These are phyloP conservation scores for Ariopsis seemanni DNA, from an alignment of 2,113 vertebrate genomes.

Conservation along the genomic window DNA sequence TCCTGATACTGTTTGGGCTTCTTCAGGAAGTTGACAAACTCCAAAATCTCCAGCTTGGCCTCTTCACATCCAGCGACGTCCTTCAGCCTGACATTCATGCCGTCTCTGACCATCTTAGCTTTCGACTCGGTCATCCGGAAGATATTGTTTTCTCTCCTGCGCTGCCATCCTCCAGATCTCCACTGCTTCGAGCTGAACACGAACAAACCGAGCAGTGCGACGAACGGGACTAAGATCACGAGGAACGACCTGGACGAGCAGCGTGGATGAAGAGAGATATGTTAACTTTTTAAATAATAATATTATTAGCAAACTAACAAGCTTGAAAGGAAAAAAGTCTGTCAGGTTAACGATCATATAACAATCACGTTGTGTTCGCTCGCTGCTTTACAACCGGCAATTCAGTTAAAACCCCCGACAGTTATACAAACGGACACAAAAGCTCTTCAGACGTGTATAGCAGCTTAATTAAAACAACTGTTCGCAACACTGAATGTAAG, in stretches of 20 bases:
- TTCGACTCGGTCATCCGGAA: constrained; percentile 69
- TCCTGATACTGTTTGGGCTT: constrained; percentile 70
- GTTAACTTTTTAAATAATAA: background rate
- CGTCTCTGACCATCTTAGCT: constrained; percentile 67
- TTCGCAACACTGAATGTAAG: too few species aligned
- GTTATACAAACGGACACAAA: background rate
- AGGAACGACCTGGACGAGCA: constrained; percentile 62
- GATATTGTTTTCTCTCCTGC: constrained; percentile 56
- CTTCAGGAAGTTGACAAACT: constrained; percentile 73
- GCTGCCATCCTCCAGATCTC: constrained; percentile 51
- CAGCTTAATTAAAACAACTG: too few species aligned
- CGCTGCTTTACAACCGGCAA: background rate
- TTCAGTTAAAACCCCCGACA: background rate
- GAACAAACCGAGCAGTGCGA: constrained; percentile 65
- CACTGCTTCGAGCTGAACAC: constrained; percentile 62
- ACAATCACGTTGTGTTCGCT: background rate
- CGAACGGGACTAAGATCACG: constrained; percentile 60
- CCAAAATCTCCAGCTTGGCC: constrained; percentile 70
- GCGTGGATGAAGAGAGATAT: background rate
- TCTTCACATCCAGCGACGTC: constrained; percentile 72
- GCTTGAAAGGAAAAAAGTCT: background rate
- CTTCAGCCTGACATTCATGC: constrained; percentile 59
- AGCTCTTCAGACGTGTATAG: background rate
- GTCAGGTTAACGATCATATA: background rate
- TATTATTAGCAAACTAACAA: background rate